Evolutionary conservation across 1,140 invertebrate genomes (phyloP).

Genomic region (Leguminivora glycinivorella): DNA sequence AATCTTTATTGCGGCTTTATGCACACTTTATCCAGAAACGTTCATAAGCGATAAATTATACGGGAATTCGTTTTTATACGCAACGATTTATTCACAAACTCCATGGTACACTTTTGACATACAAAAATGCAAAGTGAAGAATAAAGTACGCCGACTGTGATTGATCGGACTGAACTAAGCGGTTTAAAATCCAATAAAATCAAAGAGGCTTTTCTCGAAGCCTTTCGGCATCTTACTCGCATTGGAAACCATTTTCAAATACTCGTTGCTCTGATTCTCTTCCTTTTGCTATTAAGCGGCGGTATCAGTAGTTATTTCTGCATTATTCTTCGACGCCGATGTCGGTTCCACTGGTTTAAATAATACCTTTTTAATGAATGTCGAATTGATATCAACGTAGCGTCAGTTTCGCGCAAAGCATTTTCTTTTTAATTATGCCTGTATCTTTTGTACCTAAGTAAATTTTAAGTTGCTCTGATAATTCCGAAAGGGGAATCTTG

Average conservation of each 20-base stretch:
- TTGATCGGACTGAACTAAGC: neutral
- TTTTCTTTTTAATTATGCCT: no score
- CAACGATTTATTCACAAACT: no score
- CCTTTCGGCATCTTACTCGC: neutral
- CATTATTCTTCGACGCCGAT: neutral
- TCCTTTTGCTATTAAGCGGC: neutral
- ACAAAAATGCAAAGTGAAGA: no score
- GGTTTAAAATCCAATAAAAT: neutral
- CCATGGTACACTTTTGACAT: no score
- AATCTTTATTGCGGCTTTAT: no score
- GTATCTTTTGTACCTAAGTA: no score
- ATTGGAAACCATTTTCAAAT: neutral
- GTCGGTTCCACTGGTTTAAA: neutral
- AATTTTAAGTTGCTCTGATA: no score
- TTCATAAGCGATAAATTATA: no score
- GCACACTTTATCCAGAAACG: no score
- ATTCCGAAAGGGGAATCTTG: no score
- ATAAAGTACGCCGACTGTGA: neutral
- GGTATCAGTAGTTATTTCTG: neutral
- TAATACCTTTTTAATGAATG: neutral
- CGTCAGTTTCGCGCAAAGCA: no score
- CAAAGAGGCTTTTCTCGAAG: neutral
- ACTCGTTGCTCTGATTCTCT: neutral
- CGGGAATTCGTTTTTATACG: no score
- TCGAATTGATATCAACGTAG: neutral